phyloP scores from a whole-genome alignment of 2,797 vertebrate species.

The Simalia tracyae region DNA sequence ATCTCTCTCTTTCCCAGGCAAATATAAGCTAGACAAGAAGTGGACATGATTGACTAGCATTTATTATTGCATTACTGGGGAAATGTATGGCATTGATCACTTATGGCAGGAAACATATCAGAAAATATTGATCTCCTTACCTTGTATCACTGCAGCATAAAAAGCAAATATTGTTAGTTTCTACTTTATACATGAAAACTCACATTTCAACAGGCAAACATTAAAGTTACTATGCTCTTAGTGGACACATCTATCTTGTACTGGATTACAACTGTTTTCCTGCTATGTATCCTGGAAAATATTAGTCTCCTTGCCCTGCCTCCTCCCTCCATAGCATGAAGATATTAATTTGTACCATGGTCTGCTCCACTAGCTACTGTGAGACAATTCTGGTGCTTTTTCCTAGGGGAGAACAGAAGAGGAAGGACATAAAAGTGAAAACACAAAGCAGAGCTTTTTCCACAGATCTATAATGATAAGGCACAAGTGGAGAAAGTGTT shows the following conservation, averaged over 20 bases:
- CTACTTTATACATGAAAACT: not conserved
- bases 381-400: not conserved
- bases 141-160: not conserved
- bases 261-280: not conserved
- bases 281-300: not conserved
- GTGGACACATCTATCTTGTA: slow-evolving; percentile 2
- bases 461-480: not conserved
- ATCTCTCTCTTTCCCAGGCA: not conserved
- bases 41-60: not conserved
- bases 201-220: slow-evolving; percentile 6
- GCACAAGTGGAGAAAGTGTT: not conserved
- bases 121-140: slow-evolving; percentile 11
- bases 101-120: not conserved
- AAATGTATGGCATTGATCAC: not conserved
- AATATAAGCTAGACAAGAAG: not conserved
- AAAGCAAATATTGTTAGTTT: slow-evolving; percentile 10
- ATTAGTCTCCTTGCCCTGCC: not conserved
- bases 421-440: not conserved
- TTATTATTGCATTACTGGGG: not conserved
- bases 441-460: not conserved
- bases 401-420: not conserved
- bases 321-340: not conserved
- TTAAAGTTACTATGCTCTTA: slow-evolving; percentile 1
- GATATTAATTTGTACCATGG: not conserved
- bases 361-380: not conserved